These are phyloP conservation scores for Brotula barbata DNA, from an alignment of 2,797 vertebrate genomes.

Conservation along the genomic window DNA sequence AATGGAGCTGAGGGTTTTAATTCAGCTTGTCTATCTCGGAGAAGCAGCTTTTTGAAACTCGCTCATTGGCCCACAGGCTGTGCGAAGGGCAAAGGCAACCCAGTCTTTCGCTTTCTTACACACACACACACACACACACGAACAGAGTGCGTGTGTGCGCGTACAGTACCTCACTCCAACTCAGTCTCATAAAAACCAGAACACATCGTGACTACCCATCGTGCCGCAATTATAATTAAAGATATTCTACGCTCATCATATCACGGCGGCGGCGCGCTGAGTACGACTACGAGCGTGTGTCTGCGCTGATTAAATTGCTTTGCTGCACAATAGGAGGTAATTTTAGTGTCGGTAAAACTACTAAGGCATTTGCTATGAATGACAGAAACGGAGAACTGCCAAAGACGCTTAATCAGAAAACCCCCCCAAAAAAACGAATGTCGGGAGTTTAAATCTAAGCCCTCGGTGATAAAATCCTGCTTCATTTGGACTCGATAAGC, in stretches of 20 bases:
- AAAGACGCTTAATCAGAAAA: constrained; percentile 9
- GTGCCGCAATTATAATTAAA: constrained; percentile 16
- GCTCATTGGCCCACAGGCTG: constrained; percentile 16
- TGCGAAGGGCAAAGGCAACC: neutral
- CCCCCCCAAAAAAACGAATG: too few relatives aligned
- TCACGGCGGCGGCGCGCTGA: constrained; percentile 7
- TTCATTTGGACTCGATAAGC: constrained; percentile 3
- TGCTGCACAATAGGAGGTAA: constrained; percentile 5
- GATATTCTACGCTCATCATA: constrained; percentile 27
- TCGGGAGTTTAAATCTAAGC: constrained; percentile 3
- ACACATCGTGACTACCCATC: constrained; percentile 26
- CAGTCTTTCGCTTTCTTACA: constrained; percentile 11
- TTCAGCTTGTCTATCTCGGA: constrained; percentile 54
- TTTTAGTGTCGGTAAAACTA: constrained; percentile 13
- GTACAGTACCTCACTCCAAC: neutral
- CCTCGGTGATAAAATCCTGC: neutral
- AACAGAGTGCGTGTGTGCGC: neutral
- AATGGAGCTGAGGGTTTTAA: constrained; percentile 57
- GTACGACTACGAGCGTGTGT: constrained; percentile 3
- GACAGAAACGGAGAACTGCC: constrained; percentile 12
- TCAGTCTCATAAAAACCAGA: constrained; percentile 4
- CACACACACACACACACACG: constrained; percentile 3
- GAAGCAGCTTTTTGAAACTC: constrained; percentile 33
- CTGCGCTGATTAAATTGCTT: constrained; percentile 12
- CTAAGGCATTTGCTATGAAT: constrained; percentile 13